phyloP scores from a whole-genome alignment of 2,113 vertebrate species.

The Heliornis fulica region DNA sequence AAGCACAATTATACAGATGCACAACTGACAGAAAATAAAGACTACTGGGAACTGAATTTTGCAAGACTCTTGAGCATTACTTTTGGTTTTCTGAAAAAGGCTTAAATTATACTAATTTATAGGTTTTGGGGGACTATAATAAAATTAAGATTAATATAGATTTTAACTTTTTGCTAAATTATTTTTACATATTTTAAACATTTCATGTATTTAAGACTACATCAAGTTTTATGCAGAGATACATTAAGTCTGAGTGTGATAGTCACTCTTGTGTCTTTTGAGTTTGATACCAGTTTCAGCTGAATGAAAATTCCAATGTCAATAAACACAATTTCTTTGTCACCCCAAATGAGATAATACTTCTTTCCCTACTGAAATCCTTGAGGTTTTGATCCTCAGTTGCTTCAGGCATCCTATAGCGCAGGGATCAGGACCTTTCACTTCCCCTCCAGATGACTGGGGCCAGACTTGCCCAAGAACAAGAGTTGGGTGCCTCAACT shows the following conservation, averaged over 20 bases:
- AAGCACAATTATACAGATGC: background rate
- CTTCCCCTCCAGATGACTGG: background rate
- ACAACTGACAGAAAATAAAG: background rate
- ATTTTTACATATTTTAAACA: background rate
- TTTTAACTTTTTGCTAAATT: background rate
- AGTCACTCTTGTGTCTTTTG: background rate
- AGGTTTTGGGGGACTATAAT: background rate
- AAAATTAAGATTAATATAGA: background rate
- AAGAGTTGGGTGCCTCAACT: accelerated
- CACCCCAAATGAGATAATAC: background rate
- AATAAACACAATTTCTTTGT: too few relatives aligned
- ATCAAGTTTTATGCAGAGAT: background rate
- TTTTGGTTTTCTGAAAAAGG: background rate
- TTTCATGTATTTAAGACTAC: background rate
- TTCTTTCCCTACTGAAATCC: background rate
- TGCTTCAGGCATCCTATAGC: background rate
- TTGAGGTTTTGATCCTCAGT: background rate
- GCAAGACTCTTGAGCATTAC: slow-evolving; percentile 5
- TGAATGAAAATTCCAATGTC: background rate
- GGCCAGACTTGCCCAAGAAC: background rate
- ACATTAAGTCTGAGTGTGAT: accelerated
- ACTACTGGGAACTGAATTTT: background rate
- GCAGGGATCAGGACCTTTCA: background rate
- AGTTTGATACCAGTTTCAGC: background rate
- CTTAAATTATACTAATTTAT: background rate